Evolutionary conservation across 2,113 vertebrate species (phyloP), one percentile per base, ranked within the genome.

Genomic region (Anseranas semipalmata): DNA sequence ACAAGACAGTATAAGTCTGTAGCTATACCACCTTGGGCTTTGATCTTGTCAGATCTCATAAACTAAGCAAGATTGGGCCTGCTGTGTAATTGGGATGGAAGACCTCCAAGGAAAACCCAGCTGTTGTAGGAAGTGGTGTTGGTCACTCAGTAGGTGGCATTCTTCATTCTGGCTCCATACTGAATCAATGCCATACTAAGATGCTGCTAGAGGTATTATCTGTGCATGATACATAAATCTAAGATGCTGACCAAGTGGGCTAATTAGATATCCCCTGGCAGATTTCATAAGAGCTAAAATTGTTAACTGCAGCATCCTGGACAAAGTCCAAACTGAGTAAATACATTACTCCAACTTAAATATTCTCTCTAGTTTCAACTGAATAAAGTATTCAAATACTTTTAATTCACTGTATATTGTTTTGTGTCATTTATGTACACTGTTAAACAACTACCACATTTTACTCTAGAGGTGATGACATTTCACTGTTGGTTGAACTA

Each of bases 31-130:
- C 96, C 95, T 90, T 96, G 95, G 96, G 95, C 92, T 96, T 97
- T 96, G 96, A 97, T 96, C 96, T 96, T 97, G 96, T 97, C 96
- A 97, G 90, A 95, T 96, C 92, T 96, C 95, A 96, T 96, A 96
- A 97, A 96, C 96, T 90, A 96, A 95, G 96, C 92, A 97, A 97
- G 96, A 96, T 79, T 95, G 95, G 96, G 90, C 95, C 76, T 96
- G 96, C 96, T 95, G 95, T 75, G 90, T 96, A 97, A 97, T 94
- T 96, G 95, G 94, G 94, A 96, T 96, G 95, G 96, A 97, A 96
- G 95, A 96, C 90, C 96, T 97, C 96, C 96, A 96, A 97, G 96
- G 96, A 97, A 97, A 96, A 95, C 92, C 88, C 96, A 96, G 96
- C 88, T 97, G 95, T 94, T 95, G 77, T 88, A 96, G 96, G 96